These are phyloP conservation scores for Caenorhabditis imperialis DNA, from an alignment of 2,888 invertebrate species.

Conservation along the genomic window DNA sequence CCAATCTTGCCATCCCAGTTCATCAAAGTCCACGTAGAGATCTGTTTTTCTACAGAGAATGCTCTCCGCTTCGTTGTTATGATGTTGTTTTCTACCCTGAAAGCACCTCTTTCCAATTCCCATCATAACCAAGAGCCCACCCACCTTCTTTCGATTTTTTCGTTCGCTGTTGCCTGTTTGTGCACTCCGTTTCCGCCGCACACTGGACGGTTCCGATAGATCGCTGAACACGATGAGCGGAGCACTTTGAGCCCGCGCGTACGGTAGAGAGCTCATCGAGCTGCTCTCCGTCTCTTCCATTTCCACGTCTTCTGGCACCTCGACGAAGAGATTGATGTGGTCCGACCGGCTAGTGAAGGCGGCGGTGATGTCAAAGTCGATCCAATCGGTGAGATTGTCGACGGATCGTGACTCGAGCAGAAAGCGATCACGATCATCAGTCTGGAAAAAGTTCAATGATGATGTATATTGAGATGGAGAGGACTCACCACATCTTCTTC, in stretches of 20 bases:
- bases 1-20: conserved; percentile 99
- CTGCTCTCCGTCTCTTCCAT: conserved; percentile 45
- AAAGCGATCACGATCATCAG: conserved; percentile 6
- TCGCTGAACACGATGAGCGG: conserved; percentile 62
- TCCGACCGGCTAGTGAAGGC: conserved; percentile 32
- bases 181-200: conserved; percentile 57
- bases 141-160: conserved; percentile 57
- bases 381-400: conserved; percentile 53
- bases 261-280: conserved; percentile 44
- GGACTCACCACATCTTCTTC: conserved; percentile 26
- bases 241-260: conserved; percentile 51
- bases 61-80: conserved; percentile 51
- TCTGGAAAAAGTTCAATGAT: too few species aligned
- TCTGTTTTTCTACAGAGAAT: conserved; percentile 86
- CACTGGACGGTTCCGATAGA: conserved; percentile 52
- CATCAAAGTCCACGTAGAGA: conserved; percentile 93
- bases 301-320: conserved; percentile 39
- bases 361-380: conserved; percentile 62
- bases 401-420: conserved; percentile 47
- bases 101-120: not conserved
- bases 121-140: not conserved
- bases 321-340: conserved; percentile 29
- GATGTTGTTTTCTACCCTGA: conserved; percentile 52
- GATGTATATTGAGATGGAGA: too few species aligned
- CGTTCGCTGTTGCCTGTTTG: conserved; percentile 56